Percentiles rank a stretch among this genome's conserved stretches.
Conservation (phyloP, 2,797 vertebrate genomes). For the Channallabes apus region DNA sequence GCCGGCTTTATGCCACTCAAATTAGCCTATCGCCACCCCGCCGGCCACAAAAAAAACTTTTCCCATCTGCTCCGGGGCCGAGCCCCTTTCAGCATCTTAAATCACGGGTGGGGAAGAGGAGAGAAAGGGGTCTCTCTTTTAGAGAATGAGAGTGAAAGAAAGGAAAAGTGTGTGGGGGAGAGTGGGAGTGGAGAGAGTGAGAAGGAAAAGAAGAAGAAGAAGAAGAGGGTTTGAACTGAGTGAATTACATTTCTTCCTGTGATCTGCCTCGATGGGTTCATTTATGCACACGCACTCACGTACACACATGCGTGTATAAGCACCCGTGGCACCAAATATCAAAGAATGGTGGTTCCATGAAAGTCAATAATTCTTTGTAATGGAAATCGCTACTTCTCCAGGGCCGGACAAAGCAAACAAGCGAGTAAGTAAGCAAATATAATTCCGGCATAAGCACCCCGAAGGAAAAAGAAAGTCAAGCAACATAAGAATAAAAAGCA, state of each 20-base stretch:
- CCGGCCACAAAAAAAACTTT: conserved; percentile 69
- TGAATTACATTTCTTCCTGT: conserved; percentile 55
- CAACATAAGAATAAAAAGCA: not conserved
- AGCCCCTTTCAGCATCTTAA: conserved; percentile 68
- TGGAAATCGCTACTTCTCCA: conserved; percentile 67
- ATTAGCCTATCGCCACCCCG: conserved; percentile 71
- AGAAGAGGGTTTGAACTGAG: conserved; percentile 40
- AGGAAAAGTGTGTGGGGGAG: conserved; percentile 20
- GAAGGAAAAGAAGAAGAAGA: not conserved
- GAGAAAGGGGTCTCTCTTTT: conserved; percentile 9
- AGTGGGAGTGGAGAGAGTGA: not conserved
- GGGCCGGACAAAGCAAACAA: not conserved
- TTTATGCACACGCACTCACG: conserved; percentile 6
- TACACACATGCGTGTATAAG: not conserved
- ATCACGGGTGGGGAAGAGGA: conserved; percentile 56
- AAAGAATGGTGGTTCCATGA: conserved; percentile 74
- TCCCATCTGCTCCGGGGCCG: conserved; percentile 69
- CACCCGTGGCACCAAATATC: conserved; percentile 65
- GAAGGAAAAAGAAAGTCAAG: too few species aligned
- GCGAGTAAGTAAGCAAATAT: not conserved
- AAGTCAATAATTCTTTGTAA: conserved; percentile 83
- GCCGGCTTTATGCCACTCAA: conserved; percentile 67
- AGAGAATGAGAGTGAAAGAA: conserved; percentile 32
- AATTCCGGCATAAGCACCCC: not conserved
- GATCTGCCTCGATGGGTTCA: conserved; percentile 40